Conservation (phyloP, 2,113 vertebrate species). For the Poecile atricapillus region DNA sequence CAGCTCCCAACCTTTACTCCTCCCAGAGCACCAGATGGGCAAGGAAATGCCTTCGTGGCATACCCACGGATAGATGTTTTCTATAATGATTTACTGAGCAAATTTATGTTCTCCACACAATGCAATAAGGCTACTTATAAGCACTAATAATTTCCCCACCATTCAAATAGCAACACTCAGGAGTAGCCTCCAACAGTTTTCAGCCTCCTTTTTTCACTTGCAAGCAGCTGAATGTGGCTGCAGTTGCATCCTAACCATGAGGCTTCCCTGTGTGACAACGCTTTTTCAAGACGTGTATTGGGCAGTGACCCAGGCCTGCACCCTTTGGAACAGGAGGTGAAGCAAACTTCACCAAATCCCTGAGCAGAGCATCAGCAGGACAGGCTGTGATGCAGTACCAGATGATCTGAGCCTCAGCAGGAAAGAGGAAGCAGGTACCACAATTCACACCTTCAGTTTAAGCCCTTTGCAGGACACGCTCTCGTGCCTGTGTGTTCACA, state of each 20-base stretch:
- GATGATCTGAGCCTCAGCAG: neutral
- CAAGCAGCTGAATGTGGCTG: neutral
- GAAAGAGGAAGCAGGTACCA: neutral
- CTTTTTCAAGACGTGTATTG: neutral
- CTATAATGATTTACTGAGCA: neutral
- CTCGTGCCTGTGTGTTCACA: neutral
- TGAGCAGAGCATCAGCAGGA: neutral
- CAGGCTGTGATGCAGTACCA: neutral
- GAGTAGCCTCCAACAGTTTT: neutral
- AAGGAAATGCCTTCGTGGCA: neutral
- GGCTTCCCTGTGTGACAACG: neutral
- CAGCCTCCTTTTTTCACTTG: neutral
- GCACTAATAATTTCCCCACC: neutral
- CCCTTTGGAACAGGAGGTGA: neutral
- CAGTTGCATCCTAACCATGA: neutral
- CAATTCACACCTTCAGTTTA: neutral
- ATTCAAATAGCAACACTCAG: neutral
- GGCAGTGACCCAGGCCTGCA: neutral
- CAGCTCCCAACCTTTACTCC: neutral
- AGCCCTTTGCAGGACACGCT: neutral
- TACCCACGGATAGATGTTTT: neutral
- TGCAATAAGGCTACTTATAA: neutral
- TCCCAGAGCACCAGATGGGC: neutral
- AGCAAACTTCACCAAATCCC: neutral
- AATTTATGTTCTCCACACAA: neutral